phyloP scores from a whole-genome alignment of 2,113 vertebrate genomes.

The Andinoacara biseriatus region DNA sequence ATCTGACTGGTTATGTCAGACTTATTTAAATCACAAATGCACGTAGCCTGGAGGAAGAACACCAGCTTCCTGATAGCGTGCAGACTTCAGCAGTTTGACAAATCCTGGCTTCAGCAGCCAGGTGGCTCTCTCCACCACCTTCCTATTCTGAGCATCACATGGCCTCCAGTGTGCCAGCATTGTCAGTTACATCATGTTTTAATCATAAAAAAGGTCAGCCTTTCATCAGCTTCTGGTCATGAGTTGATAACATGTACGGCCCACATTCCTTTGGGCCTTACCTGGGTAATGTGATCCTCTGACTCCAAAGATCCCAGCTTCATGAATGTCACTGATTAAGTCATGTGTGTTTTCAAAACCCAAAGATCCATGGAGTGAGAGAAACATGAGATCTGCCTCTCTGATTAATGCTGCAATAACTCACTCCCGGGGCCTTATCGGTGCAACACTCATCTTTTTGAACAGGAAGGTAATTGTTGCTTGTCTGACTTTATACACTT shows the following conservation, averaged over 20 bases:
- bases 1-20: not conserved
- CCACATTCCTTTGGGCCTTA: conserved; percentile 64
- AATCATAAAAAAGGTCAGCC: conserved; percentile 66
- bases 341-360: conserved; percentile 48
- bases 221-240: conserved; percentile 63
- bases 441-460: conserved; percentile 1
- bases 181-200: conserved; percentile 63
- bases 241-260: conserved; percentile 64
- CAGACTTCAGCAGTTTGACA: not conserved
- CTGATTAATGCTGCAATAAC: conserved; percentile 40
- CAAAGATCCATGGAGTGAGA: conserved; percentile 16
- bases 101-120: conserved; percentile 11
- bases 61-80: not conserved
- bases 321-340: conserved; percentile 68
- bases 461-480: conserved; percentile 12
- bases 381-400: conserved; percentile 57
- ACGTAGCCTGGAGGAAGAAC: not conserved
- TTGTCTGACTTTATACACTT: conserved; percentile 21
- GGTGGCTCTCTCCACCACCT: not conserved
- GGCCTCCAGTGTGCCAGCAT: not conserved
- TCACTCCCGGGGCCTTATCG: conserved; percentile 23
- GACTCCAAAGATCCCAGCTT: conserved; percentile 44
- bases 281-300: conserved; percentile 67
- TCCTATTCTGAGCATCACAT: conserved; percentile 4
- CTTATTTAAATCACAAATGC: not conserved